phyloP scores from a whole-genome alignment of 1,140 invertebrate genomes.

The Hyles vespertilio region DNA sequence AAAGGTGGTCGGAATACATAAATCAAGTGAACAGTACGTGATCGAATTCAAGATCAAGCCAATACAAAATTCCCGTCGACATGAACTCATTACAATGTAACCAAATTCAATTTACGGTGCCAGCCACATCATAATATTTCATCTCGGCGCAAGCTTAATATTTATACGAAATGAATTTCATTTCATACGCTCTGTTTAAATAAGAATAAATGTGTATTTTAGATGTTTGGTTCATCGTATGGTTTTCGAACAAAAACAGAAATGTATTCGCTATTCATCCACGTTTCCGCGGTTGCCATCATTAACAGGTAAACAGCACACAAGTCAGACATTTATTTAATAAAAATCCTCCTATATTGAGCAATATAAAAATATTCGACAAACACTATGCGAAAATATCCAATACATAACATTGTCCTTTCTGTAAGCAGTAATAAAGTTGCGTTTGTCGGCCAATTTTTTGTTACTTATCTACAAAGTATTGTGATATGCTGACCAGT shows the following conservation, averaged over 20 bases:
- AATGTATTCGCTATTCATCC: constrained; percentile 15
- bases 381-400: too few species aligned
- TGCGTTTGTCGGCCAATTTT: constrained; percentile 49
- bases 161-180: constrained; percentile 34
- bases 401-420: constrained; percentile 23
- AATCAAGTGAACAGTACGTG: constrained; percentile 67
- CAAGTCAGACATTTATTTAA: neutral
- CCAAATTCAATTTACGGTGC: constrained; percentile 68
- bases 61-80: constrained; percentile 58
- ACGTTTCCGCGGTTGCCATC: neutral
- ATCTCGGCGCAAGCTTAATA: constrained; percentile 43
- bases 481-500: constrained; percentile 54
- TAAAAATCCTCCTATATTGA: too few species aligned
- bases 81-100: constrained; percentile 71
- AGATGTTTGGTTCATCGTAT: constrained; percentile 20
- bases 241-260: constrained; percentile 20
- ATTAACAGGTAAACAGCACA: neutral
- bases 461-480: constrained; percentile 51
- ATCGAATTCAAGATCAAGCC: constrained; percentile 67
- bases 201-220: constrained; percentile 33
- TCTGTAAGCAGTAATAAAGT: constrained; percentile 52
- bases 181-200: constrained; percentile 31
- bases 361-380: too few species aligned
- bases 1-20: constrained; percentile 69
- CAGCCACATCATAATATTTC: constrained; percentile 62